phyloP scores from a whole-genome alignment of 2,113 vertebrate species.

The Microcebus tavaratra region DNA sequence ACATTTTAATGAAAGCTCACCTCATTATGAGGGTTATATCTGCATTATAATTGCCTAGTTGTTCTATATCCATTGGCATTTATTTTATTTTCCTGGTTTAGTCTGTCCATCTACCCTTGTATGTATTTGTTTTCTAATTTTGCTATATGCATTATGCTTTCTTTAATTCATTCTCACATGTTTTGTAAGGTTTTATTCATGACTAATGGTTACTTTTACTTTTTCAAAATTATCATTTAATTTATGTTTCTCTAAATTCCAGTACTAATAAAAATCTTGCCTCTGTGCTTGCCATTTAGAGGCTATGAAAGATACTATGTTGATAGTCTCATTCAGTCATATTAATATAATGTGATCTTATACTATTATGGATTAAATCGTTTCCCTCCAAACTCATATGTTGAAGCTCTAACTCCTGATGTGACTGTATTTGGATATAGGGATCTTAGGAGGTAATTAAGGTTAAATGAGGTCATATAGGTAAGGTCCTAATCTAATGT shows the following conservation, averaged over 20 bases:
- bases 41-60: not conserved
- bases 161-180: not conserved
- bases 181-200: constrained; percentile 12
- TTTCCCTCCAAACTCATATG: not conserved
- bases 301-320: not conserved
- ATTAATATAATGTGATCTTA: not conserved
- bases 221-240: constrained; percentile 1
- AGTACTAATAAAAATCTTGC: not conserved
- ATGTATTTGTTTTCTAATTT: not conserved
- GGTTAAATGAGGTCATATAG: not conserved
- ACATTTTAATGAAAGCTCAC: not conserved
- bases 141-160: not conserved
- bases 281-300: not conserved
- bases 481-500: not conserved
- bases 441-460: not conserved
- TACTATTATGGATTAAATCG: not conserved
- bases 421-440: not conserved
- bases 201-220: not conserved
- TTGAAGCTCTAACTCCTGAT: not conserved
- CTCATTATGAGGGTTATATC: too few relatives aligned
- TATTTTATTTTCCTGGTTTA: not conserved
- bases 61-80: not conserved
- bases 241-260: not conserved
- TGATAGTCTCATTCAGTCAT: not conserved
- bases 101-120: not conserved